Evolutionary conservation across 2,113 vertebrate species (phyloP).

Genomic region (Cisticola juncidis): DNA sequence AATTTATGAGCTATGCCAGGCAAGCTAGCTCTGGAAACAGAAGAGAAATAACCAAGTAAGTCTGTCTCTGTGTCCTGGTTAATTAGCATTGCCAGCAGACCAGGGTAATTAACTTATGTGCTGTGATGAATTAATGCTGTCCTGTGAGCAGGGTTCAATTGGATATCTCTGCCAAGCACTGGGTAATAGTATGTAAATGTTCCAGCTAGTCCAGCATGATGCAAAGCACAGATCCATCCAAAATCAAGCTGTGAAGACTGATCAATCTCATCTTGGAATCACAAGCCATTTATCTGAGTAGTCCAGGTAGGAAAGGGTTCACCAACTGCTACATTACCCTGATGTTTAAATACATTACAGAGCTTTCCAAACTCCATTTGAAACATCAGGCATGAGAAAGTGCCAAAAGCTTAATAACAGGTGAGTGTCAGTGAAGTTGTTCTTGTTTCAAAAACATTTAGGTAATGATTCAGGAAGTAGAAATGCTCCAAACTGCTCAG

Average conservation of each 20-base stretch:
- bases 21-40: background rate
- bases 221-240: background rate
- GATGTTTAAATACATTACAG: background rate
- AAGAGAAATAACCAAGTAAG: constrained; percentile 8
- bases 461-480: background rate
- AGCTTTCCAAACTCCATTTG: background rate
- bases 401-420: background rate
- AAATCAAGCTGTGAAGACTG: background rate
- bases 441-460: background rate
- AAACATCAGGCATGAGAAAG: background rate
- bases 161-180: background rate
- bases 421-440: background rate
- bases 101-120: constrained; percentile 32
- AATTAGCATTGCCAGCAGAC: constrained; percentile 26
- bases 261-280: background rate
- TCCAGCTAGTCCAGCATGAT: background rate
- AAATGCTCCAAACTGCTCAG: background rate
- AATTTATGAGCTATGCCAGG: background rate
- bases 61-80: background rate
- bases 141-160: background rate
- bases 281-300: background rate
- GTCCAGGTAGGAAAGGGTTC: background rate
- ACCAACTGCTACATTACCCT: background rate
- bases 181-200: background rate
- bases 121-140: constrained; percentile 36